Evolutionary conservation across 2,797 vertebrate species (phyloP), one percentile per base, ranked within the genome.

Genomic region (Poecilia velifera): DNA sequence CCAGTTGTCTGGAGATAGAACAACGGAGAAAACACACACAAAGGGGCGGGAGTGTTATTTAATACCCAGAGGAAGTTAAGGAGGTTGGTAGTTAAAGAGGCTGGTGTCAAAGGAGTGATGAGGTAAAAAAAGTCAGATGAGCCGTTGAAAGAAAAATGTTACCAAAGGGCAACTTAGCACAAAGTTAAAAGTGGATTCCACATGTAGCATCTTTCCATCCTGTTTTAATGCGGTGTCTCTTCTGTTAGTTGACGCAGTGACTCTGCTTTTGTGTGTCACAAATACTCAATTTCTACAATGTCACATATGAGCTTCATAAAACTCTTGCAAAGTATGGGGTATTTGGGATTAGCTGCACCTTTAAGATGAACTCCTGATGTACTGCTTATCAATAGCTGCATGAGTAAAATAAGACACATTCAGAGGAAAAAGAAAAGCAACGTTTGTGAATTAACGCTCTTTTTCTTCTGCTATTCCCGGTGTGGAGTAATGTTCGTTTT

Each of bases 1-100:
- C 86, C 86, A 88, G 72, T 82, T 70, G 25, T 87, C 80, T 76
- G 18, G 41, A 86, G 87, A 91, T 82, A 88, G 43, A 86, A 78
- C 49, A 79, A 86, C 71, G 73, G 72, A 76, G 72, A 77, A 86
- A 84, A 81, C 76, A 73, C 41, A 71, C 49, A 85, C 75, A 70
- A 59, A 53, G 6, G 70, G 77, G 72, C 0, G 47, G 72, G 64
- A 46, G 66, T 68, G 31, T 20, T 20, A 10, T 75, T 85, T 76
- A 72, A 76, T 80, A 25, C 82, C 62, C 66, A 57, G 62, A 83
- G 86, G 88, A 88, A 82, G 82, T 85, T 41, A 46, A 82, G 62
- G 76, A 78, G 77, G 73, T 80, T 25, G 64, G 64, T 66, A 22
- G n/a, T 59, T 31, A 59, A 31, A 31, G 55, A n/a, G 55, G n/a